Evolutionary conservation across 2,888 invertebrate species (phyloP), one percentile per base, ranked within the genome.

Genomic region (Drosophila rellima): DNA sequence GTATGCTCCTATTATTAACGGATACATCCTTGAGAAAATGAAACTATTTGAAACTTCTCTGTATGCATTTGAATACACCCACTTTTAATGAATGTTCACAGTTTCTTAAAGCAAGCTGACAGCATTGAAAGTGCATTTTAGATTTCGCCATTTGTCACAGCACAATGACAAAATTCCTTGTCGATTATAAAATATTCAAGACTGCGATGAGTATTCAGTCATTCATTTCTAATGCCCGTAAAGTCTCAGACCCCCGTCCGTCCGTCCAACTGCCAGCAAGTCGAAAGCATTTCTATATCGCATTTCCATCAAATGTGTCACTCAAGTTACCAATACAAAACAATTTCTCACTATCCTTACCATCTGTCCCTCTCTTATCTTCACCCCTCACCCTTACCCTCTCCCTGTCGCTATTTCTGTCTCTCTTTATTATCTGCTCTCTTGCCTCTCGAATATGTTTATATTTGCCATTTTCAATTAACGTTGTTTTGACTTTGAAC

Each of bases 281-380:
- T 20, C 45, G 15, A 54, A 50, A 48, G 48, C 35, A n/a, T 52
- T 52, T 44, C 40, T 42, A 54, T 26, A 44, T 55, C 29, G 20
- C 39, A 62, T 62, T 70, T 40, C 42, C 57, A 70, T 65, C 20
- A 40, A 59, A 74, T 70, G 70, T 76, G 45, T 39, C 50, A 62
- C 40, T 50, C 37, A 44, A 55, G 50, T 54, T 50, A 20, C 51
- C 50, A 45, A 45, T 59, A 37, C 44, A 56, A 62, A 52, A 37
- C 33, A 52, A 52, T 63, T 63, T 70, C 11, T 48, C 40, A 48
- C n/a, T 37, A 13, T 29, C 37, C 48, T 1, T 3, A 5, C 52
- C 13, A 6, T 23, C n/a, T 1, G n/a, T 20, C 23, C 37, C 45
- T 29, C 15, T 10, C 31, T 31, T n/a, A 13, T 35, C 13, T 35